Conservation (phyloP, 2,113 vertebrate genomes). For the Todiramphus saurophagus region DNA sequence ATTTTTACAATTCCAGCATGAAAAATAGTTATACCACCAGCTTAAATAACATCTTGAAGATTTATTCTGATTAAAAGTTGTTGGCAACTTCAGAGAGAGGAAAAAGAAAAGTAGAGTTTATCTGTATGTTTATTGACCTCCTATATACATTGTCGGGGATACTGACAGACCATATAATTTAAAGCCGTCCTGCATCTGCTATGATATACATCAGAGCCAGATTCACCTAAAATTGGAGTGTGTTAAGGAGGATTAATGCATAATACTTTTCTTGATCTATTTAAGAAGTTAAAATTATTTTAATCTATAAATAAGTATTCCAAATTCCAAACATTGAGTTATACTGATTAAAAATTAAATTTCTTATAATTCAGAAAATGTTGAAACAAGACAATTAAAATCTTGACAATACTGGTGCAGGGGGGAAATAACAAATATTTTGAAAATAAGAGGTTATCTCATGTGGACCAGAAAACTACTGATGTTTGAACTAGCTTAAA, state of each 20-base stretch:
- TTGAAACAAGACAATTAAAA: neutral
- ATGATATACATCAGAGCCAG: neutral
- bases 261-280: constrained; percentile 13
- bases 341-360: neutral
- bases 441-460: neutral
- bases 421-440: neutral
- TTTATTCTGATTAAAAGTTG: neutral
- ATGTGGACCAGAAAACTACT: neutral
- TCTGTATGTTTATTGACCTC: neutral
- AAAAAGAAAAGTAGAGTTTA: neutral
- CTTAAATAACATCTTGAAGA: neutral
- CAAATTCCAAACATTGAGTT: neutral
- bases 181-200: neutral
- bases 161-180: neutral
- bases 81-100: neutral
- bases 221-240: constrained; percentile 14
- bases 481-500: constrained; percentile 24
- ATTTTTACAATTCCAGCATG: neutral
- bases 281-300: constrained; percentile 25
- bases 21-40: neutral
- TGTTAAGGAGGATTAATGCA: constrained; percentile 7
- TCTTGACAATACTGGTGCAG: neutral
- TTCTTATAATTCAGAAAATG: neutral
- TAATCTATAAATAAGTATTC: constrained; percentile 17
- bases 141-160: neutral